Base-by-base conservation (phyloP, 2,888 invertebrate genomes). In the Platycnemis pennipes region DNA sequence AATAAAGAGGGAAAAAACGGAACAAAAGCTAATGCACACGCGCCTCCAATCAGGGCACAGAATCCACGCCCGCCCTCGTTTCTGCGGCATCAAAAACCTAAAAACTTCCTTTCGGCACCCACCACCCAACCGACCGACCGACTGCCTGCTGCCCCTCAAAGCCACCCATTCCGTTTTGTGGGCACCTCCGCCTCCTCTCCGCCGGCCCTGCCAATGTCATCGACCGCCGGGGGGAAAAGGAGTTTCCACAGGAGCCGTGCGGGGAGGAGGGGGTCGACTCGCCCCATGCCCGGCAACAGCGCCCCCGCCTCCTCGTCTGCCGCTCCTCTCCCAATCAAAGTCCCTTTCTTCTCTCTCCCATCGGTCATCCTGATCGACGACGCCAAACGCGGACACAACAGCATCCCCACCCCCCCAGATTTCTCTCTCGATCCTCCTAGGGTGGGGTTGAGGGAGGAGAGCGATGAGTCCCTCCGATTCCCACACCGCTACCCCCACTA, bases 281-380 rank as follows among this genome's bases (percentile, higher is more conserved):
- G 1, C 77, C 31, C 19, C 77, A 7, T 16, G 4, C 77, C 3
- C 37, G 7, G 7, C 77, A 37, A 77, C 77, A 77, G 11, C 77
- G 37, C 77, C n/a, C 69, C n/a, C 31, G 31, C 31, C 31, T 11
- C n/a, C 31, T 49, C 49, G 13, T 49, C 4, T 19, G 1, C 49
- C 49, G 4, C 49, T 19, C 49, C 19, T 0, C 77, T 77, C 77
- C 69, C 77, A 77, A 77, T 77, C 77, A 77, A 37, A 77, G 77
- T 77, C 77, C 77, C 8, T 37, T 37, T 77, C 77, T 37, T 77
- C 77, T 37, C 13, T 37, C 37, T 13, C 77, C 77, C 77, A 77
- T 77, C 77, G 77, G 77, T 77, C 77, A 77, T 77, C 77, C 77
- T 77, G 77, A 77, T 77, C 77, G 77, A 77, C 77, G 77, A 77